Conservation (phyloP, 2,888 invertebrate genomes). For the Drosophila neotestacea region DNA sequence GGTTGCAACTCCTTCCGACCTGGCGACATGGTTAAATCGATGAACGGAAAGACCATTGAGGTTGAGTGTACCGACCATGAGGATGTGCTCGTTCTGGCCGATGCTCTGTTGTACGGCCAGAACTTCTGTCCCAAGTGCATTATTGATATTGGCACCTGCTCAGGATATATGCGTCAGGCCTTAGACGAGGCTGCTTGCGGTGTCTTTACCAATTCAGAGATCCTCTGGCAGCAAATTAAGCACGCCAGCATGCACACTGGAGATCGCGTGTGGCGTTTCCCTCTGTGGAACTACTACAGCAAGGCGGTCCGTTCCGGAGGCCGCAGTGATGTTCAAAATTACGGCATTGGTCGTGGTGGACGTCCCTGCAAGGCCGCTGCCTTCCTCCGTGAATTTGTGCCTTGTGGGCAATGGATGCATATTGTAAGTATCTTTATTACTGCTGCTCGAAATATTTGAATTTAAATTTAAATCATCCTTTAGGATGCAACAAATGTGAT, state of each 20-base stretch:
- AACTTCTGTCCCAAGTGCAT: conserved; percentile 88
- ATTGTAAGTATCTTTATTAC: conserved; percentile 85
- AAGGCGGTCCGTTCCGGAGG: conserved; percentile 86
- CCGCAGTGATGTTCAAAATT: conserved; percentile 86
- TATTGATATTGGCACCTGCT: conserved; percentile 92
- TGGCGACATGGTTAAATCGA: conserved; percentile 91
- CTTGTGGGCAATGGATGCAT: conserved; percentile 91
- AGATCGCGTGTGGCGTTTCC: conserved; percentile 94
- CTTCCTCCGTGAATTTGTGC: conserved; percentile 90
- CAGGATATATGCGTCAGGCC: conserved; percentile 88
- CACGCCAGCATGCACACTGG: conserved; percentile 90
- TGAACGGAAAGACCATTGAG: conserved; percentile 90
- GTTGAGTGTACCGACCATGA: conserved; percentile 91
- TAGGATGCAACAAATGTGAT: conserved; percentile 91
- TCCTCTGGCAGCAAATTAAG: conserved; percentile 88
- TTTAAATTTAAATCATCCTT: background rate
- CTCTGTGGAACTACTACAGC: conserved; percentile 91
- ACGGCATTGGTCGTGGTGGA: conserved; percentile 86
- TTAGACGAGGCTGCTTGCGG: conserved; percentile 90
- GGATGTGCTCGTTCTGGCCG: conserved; percentile 91
- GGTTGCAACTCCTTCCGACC: conserved; percentile 91
- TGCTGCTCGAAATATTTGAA: fast-evolving
- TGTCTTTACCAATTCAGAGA: conserved; percentile 90
- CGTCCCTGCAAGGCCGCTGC: conserved; percentile 92
- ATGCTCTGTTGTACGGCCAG: conserved; percentile 91